Evolutionary conservation across 2,888 invertebrate genomes (phyloP).

Genomic region (Drosophila crucigera): DNA sequence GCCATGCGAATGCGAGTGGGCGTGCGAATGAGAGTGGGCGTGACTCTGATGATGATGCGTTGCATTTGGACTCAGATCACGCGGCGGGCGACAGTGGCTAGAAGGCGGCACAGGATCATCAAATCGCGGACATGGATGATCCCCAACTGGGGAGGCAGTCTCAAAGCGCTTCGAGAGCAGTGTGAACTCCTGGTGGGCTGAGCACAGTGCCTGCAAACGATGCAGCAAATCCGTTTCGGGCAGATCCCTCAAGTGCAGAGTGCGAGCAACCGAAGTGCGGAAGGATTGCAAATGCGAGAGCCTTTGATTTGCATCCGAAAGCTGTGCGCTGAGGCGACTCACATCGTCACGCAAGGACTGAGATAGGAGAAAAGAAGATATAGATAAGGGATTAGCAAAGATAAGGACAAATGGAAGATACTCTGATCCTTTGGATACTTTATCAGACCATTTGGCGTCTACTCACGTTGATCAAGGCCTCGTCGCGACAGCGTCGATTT

Average conservation of each 20-base stretch:
- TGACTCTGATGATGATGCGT: slow-evolving; percentile 36
- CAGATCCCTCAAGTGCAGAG: slow-evolving; percentile 90
- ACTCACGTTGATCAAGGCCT: slow-evolving; percentile 84
- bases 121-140: slow-evolving; percentile 84
- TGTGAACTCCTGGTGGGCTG: slow-evolving; percentile 95
- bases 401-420: background rate
- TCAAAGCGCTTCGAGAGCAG: slow-evolving; percentile 92
- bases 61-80: slow-evolving; percentile 65
- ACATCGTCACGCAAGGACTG: slow-evolving; percentile 91
- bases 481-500: slow-evolving; percentile 84
- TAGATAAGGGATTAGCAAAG: background rate
- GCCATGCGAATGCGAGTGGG: slow-evolving; percentile 25
- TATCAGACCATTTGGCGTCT: background rate
- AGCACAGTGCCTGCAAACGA: slow-evolving; percentile 92
- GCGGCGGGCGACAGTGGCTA: slow-evolving; percentile 82
- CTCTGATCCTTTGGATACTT: background rate
- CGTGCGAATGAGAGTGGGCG: slow-evolving; percentile 35
- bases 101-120: slow-evolving; percentile 83
- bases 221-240: slow-evolving; percentile 92
- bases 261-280: slow-evolving; percentile 90
- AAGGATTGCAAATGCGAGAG: slow-evolving; percentile 93
- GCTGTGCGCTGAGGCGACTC: slow-evolving; percentile 89
- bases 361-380: slow-evolving; percentile 81
- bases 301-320: slow-evolving; percentile 91
- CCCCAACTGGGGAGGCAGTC: slow-evolving; percentile 84